phyloP scores from a whole-genome alignment of 2,797 vertebrate genomes.

The Chelidonichthys spinosus region DNA sequence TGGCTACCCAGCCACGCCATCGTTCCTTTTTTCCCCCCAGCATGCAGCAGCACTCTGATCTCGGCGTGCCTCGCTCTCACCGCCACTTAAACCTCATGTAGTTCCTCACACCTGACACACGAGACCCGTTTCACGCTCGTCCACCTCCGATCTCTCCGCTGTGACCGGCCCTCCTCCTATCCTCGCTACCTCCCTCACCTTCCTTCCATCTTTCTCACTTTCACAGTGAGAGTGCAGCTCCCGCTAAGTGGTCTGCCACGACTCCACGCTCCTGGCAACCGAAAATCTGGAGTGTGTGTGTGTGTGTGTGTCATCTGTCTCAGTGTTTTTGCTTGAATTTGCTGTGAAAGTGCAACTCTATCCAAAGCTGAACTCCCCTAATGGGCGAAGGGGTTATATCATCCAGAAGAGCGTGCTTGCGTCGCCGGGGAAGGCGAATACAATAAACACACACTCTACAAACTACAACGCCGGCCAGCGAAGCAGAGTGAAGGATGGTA shows the following conservation, averaged over 20 bases:
- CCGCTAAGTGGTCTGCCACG: constrained; percentile 41
- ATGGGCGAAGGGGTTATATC: constrained; percentile 60
- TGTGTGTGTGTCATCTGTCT: constrained; percentile 3
- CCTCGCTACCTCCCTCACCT: constrained; percentile 22
- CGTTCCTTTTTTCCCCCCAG: background rate
- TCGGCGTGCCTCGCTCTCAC: constrained; percentile 9
- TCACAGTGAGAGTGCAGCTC: constrained; percentile 41
- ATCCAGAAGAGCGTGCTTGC: constrained; percentile 24
- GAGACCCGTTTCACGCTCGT: constrained; percentile 6
- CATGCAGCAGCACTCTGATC: constrained; percentile 17
- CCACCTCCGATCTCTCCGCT: constrained; percentile 22
- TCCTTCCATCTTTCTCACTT: constrained; percentile 49
- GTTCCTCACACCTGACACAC: constrained; percentile 38
- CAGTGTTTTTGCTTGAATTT: constrained; percentile 42
- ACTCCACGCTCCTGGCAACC: constrained; percentile 32
- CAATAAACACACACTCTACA: constrained; percentile 10
- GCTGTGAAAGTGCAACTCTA: constrained; percentile 51
- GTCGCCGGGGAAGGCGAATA: constrained; percentile 1
- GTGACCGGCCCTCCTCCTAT: constrained; percentile 18
- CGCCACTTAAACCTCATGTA: constrained; percentile 24
- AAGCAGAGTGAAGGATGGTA: constrained; percentile 74
- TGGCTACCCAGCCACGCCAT: no score
- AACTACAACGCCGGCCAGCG: constrained; percentile 29
- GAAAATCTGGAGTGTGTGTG: constrained; percentile 9
- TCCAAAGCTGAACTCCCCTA: constrained; percentile 56